Percentiles rank a stretch among this genome's conserved stretches.
Conservation (phyloP, 1,140 invertebrate species). For the Drosophila persimilis region DNA sequence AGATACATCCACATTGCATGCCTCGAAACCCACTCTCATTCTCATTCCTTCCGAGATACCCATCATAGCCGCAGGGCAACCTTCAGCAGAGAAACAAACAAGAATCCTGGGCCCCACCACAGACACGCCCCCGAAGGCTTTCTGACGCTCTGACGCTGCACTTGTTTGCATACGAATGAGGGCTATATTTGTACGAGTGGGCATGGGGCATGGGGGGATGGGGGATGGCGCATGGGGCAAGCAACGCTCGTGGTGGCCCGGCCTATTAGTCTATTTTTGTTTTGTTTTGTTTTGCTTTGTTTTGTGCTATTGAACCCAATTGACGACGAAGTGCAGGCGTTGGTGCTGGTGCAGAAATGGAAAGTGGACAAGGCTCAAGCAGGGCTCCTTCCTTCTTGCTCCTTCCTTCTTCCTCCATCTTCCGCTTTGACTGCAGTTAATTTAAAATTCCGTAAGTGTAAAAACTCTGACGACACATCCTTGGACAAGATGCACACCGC, state of each 20-base stretch:
- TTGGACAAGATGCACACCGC: conserved; percentile 38
- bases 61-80: conserved; percentile 30
- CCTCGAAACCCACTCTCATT: too few relatives aligned
- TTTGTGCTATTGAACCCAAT: conserved; percentile 76
- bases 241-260: conserved; percentile 31
- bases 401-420: not conserved
- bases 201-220: conserved; percentile 1
- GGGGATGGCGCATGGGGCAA: conserved; percentile 4
- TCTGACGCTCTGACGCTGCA: conserved; percentile 42
- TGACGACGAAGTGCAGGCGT: conserved; percentile 11
- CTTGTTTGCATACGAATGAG: conserved; percentile 74
- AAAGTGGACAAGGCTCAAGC: conserved; percentile 27
- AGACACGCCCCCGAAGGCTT: conserved; percentile 44
- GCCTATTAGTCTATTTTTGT: conserved; percentile 72
- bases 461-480: conserved; percentile 48
- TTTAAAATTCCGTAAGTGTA: conserved; percentile 56
- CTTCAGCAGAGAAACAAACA: conserved; percentile 21
- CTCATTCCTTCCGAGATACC: conserved; percentile 14
- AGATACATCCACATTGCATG: not conserved
- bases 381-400: conserved; percentile 3
- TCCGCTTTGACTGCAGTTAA: conserved; percentile 42
- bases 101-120: conserved; percentile 15
- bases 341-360: conserved; percentile 26
- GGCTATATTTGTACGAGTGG: conserved; percentile 61
- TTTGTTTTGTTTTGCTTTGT: conserved; percentile 46